Evolutionary conservation across 2,797 vertebrate genomes (phyloP).

Genomic region (Anomalospiza imberbis): DNA sequence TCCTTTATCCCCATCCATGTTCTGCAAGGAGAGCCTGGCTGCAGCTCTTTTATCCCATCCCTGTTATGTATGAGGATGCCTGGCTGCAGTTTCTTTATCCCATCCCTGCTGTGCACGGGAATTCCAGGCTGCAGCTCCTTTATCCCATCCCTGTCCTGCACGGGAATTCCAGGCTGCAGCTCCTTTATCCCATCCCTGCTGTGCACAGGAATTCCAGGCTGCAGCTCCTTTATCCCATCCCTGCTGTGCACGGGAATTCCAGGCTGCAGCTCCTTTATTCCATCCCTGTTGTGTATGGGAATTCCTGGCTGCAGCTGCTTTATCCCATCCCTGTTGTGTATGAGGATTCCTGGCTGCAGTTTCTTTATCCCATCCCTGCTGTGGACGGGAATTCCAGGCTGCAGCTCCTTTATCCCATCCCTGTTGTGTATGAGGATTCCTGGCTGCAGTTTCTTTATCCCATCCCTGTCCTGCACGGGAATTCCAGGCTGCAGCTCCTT

Average conservation of each 20-base stretch:
- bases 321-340: rapidly evolving
- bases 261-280: neutral
- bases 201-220: too few relatives aligned
- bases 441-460: neutral
- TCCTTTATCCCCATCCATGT: neutral
- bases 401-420: too few relatives aligned
- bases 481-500: neutral
- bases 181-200: too few relatives aligned
- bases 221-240: neutral
- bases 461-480: rapidly evolving
- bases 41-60: neutral
- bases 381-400: neutral
- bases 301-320: neutral
- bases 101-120: rapidly evolving
- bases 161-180: neutral
- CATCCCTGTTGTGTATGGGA: neutral
- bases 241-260: rapidly evolving
- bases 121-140: neutral
- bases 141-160: rapidly evolving
- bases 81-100: neutral
- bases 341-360: neutral
- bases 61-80: rapidly evolving
- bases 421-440: too few relatives aligned
- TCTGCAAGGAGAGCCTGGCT: neutral
- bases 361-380: rapidly evolving